These are phyloP conservation scores for Trachelus iudaicus DNA, from an alignment of 2,888 invertebrate genomes.

Conservation along the genomic window DNA sequence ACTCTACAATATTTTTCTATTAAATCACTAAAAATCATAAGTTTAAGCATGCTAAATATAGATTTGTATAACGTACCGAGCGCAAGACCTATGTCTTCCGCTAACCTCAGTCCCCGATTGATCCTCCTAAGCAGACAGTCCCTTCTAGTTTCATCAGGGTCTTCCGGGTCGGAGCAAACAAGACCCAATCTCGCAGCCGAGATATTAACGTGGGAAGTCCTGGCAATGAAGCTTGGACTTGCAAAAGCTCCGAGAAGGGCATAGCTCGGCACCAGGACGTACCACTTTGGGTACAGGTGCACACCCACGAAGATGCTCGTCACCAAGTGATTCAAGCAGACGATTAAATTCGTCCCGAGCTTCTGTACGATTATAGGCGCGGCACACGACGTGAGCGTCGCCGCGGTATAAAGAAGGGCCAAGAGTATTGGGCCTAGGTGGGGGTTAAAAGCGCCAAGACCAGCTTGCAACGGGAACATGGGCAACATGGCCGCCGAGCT, in stretches of 20 bases:
- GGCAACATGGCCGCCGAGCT: constrained; percentile 76
- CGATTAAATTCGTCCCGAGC: constrained; percentile 67
- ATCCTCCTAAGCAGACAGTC: constrained; percentile 58
- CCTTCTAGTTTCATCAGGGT: constrained; percentile 58
- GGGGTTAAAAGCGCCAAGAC: constrained; percentile 63
- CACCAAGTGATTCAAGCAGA: constrained; percentile 56
- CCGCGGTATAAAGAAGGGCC: constrained; percentile 54
- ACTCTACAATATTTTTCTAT: neutral
- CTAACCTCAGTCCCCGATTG: constrained; percentile 55
- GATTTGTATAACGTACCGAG: constrained; percentile 35
- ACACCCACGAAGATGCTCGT: constrained; percentile 57
- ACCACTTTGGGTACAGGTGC: constrained; percentile 58
- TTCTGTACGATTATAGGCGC: constrained; percentile 69
- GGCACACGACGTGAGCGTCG: constrained; percentile 54
- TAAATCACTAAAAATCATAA: neutral
- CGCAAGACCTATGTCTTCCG: constrained; percentile 60
- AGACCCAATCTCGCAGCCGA: constrained; percentile 55
- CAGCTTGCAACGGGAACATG: constrained; percentile 70
- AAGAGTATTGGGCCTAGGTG: constrained; percentile 64
- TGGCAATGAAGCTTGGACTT: constrained; percentile 53
- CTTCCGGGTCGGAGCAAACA: constrained; percentile 57
- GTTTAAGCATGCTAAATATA: neutral
- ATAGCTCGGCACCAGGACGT: constrained; percentile 56
- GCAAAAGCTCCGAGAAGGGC: constrained; percentile 52
- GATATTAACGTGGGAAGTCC: constrained; percentile 54